phyloP scores from a whole-genome alignment of 1,140 invertebrate species.

The Nasonia vitripennis region DNA sequence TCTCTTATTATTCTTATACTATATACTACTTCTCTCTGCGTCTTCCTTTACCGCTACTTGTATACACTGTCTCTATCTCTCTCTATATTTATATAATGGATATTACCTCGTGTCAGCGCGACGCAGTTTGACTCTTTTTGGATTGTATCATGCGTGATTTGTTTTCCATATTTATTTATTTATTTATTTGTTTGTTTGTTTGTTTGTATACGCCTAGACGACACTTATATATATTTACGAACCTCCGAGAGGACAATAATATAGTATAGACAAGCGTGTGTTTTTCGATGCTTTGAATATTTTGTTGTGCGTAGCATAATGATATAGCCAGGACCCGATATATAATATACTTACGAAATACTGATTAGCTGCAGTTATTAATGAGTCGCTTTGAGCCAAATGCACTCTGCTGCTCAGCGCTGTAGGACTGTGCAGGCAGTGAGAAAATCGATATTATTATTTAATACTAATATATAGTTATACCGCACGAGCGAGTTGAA shows the following conservation, averaged over 20 bases:
- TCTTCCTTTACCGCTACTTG: too few relatives aligned
- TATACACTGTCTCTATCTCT: neutral
- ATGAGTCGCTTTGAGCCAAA: conserved; percentile 36
- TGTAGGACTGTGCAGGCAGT: conserved; percentile 7
- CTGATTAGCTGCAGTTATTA: conserved; percentile 7
- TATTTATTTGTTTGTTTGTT: conserved; percentile 20
- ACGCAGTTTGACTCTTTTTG: neutral
- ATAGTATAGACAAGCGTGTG: neutral
- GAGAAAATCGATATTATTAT: conserved; percentile 33
- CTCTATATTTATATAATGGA: neutral
- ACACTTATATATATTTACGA: neutral
- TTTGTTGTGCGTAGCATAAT: conserved; percentile 1
- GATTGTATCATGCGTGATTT: conserved; percentile 1
- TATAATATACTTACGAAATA: neutral
- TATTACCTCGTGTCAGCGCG: neutral
- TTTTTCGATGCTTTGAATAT: conserved; percentile 6
- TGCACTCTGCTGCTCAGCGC: conserved; percentile 22
- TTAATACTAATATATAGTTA: neutral
- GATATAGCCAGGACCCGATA: neutral
- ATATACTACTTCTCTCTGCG: neutral
- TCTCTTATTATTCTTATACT: neutral
- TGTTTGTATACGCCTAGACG: neutral
- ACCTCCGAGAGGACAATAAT: conserved; percentile 6
- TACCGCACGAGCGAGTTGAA: neutral
- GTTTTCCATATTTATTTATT: conserved; percentile 27